These are phyloP conservation scores for Sarcophaga peregrina DNA, from an alignment of 1,140 invertebrate species.

Conservation along the genomic window DNA sequence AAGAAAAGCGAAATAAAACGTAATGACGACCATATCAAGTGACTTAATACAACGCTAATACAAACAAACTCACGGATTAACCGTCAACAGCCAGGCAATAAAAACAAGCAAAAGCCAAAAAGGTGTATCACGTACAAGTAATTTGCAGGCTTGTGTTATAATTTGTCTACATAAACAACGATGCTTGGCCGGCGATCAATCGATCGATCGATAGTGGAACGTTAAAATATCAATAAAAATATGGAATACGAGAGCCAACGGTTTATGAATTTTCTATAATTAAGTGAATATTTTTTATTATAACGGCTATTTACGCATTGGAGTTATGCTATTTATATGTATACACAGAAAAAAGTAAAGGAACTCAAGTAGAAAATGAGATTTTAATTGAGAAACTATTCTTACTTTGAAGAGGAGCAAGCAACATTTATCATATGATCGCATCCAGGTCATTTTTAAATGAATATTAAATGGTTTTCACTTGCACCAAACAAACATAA, in stretches of 20 bases:
- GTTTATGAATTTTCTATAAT: not conserved
- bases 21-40: not conserved
- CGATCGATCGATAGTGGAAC: not conserved
- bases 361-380: not conserved
- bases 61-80: constrained; percentile 22
- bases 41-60: not conserved
- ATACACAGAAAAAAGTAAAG: not conserved
- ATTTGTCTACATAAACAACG: not conserved
- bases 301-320: not conserved
- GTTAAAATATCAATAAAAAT: not conserved
- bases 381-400: not conserved
- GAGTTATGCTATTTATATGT: not conserved
- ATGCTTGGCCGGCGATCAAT: not conserved
- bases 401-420: not conserved
- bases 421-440: not conserved
- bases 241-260: not conserved
- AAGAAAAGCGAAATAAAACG: not conserved
- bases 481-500: not conserved
- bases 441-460: not conserved
- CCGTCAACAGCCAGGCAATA: no score
- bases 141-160: constrained; percentile 13
- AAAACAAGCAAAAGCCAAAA: not conserved
- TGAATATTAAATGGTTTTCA: not conserved
- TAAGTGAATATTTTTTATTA: not conserved
- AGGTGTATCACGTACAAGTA: constrained; percentile 26